Evolutionary conservation across 2,888 invertebrate genomes (phyloP).

Genomic region (Agrilus mali): DNA sequence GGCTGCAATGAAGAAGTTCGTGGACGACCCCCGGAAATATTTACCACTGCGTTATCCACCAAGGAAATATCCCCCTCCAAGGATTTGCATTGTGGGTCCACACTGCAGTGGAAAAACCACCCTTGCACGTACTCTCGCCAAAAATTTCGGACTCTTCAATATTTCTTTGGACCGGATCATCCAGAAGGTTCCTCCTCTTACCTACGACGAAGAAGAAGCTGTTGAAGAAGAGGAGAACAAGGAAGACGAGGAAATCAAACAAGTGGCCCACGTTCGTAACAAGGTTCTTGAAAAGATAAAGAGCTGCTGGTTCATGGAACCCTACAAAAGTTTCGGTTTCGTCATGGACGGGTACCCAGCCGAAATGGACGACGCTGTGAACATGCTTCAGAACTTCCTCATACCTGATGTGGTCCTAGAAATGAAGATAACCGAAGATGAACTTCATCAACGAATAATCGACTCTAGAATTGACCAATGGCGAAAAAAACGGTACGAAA

Average conservation of each 20-base stretch:
- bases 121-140: conserved; percentile 37
- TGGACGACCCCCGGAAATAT: conserved; percentile 38
- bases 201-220: background rate
- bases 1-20: conserved; percentile 37
- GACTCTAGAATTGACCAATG: conserved; percentile 20
- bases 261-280: conserved; percentile 5
- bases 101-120: conserved; percentile 42
- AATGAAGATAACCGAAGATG: conserved; percentile 28
- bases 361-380: conserved; percentile 39
- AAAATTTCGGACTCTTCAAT: conserved; percentile 42
- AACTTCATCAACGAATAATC: conserved; percentile 19
- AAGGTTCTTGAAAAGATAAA: conserved; percentile 1
- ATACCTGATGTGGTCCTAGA: conserved; percentile 48
- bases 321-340: conserved; percentile 39
- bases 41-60: conserved; percentile 35
- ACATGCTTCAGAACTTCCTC: conserved; percentile 36
- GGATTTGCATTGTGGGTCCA: conserved; percentile 46
- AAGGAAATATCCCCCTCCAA: conserved; percentile 36
- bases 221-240: conserved; percentile 7
- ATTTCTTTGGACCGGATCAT: conserved; percentile 34
- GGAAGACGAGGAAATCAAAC: conserved; percentile 7
- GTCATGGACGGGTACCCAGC: conserved; percentile 51
- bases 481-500: conserved; percentile 32
- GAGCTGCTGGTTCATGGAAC: conserved; percentile 38
- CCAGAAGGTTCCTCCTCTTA: conserved; percentile 5